Evolutionary conservation across 2,113 vertebrate genomes (phyloP).

Genomic region (Thermophis baileyi): DNA sequence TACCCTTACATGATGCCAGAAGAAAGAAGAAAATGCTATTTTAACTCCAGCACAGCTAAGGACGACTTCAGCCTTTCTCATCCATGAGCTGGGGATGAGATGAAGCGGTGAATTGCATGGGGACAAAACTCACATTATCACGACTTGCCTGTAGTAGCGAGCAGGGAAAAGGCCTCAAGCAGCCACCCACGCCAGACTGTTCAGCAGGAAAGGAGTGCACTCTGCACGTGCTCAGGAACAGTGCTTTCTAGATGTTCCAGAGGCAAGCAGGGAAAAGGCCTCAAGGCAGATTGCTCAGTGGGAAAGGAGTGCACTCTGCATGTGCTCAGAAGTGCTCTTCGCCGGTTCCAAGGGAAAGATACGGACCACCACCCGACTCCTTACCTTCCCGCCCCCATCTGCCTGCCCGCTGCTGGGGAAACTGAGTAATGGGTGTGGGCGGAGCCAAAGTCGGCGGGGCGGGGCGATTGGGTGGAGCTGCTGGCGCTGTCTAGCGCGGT

Average conservation of each 20-base stretch:
- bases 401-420: neutral
- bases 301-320: neutral
- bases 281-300: neutral
- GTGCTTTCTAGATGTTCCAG: neutral
- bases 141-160: neutral
- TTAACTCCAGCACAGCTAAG: neutral
- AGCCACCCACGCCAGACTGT: neutral
- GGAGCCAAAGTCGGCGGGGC: neutral
- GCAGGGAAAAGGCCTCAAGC: neutral
- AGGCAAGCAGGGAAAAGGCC: neutral
- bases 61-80: neutral
- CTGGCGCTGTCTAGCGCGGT: neutral
- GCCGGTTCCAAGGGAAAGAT: neutral
- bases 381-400: neutral
- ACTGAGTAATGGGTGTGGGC: neutral
- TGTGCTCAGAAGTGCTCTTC: neutral
- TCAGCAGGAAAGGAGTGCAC: neutral
- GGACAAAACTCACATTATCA: neutral
- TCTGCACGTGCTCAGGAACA: neutral
- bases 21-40: neutral
- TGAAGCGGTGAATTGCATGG: neutral
- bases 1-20: neutral
- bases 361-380: accelerated
- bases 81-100: neutral
- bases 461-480: neutral